Conservation (phyloP, 2,888 invertebrate species). For the Lithophane leautieri region DNA sequence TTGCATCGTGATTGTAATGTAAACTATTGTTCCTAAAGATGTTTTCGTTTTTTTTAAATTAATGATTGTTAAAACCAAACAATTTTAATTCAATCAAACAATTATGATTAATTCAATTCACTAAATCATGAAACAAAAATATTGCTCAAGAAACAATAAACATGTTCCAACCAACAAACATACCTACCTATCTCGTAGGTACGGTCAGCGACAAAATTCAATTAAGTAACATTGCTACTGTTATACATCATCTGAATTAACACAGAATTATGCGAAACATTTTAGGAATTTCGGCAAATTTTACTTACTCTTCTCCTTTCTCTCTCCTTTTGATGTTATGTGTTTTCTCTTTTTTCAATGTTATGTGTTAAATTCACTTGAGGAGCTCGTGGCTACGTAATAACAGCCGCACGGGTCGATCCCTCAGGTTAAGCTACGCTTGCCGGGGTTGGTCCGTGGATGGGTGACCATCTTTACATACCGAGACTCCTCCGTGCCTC, state of each 20-base stretch:
- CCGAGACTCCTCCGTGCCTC: no score
- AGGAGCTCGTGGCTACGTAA: no score
- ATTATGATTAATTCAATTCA: neutral
- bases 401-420: no score
- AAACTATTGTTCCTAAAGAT: neutral
- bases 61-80: neutral
- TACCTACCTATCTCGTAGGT: neutral
- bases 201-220: neutral
- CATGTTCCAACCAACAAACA: neutral
- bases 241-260: neutral
- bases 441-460: no score
- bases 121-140: neutral
- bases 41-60: neutral
- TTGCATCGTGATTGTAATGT: constrained; percentile 1
- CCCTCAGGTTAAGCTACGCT: no score
- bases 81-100: neutral
- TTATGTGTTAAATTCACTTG: no score
- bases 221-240: neutral
- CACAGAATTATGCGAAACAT: neutral
- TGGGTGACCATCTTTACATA: no score
- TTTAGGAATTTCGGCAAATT: neutral
- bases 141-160: neutral
- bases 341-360: no score
- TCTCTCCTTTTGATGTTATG: no score
- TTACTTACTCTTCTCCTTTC: no score